Evolutionary conservation across 64 coral and sea anemone species (phyloP), one percentile per base, ranked within the genome.

Genomic region (Platygyra sinensis): DNA sequence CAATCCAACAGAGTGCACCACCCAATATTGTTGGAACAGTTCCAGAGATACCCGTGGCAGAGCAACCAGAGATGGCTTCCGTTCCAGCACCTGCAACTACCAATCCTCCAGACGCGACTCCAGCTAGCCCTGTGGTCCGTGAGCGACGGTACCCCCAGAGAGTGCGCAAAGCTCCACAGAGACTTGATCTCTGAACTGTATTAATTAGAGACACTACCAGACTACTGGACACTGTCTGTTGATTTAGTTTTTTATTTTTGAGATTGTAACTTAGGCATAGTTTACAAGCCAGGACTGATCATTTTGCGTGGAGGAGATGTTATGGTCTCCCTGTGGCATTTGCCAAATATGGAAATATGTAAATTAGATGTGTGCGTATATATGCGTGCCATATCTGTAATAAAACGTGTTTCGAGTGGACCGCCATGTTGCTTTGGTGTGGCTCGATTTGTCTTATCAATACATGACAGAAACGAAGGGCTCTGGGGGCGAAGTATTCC

Each of bases 61-160:
- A n/a, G n/a, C 77, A 54, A 55, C 52, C 50, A 59, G 59, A 86
- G 28, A 59, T 75, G 63, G 72, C 39, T 64, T 24, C n/a, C 76
- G 16, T 67, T 86, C 20, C 61, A 25, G 74, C 67, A 60, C 89
- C 80, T 75, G 80, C 61, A 83, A 52, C 32, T 75, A 19, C 67
- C 32, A 60, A 79, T 38, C 30, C 79, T 73, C 50, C 77, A 28
- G 64, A 72, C 50, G 78, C 78, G 73, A 59, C 69, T 46, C 71
- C 78, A 74, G 57, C 33, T 3, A 36, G 33, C 33, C 33, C 33
- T 36, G 33, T 79, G 55, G 76, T 86, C 29, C 90, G 39, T 54
- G 76, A 87, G 87, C 85, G 84, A 33, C 76, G 84, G 27, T 81
- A 81, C 76, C 84, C 33, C 78, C 60, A 87, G 76, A 80, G 91